Evolutionary conservation across 2,113 vertebrate species (phyloP).

Genomic region (Oxyruncus cristatus): DNA sequence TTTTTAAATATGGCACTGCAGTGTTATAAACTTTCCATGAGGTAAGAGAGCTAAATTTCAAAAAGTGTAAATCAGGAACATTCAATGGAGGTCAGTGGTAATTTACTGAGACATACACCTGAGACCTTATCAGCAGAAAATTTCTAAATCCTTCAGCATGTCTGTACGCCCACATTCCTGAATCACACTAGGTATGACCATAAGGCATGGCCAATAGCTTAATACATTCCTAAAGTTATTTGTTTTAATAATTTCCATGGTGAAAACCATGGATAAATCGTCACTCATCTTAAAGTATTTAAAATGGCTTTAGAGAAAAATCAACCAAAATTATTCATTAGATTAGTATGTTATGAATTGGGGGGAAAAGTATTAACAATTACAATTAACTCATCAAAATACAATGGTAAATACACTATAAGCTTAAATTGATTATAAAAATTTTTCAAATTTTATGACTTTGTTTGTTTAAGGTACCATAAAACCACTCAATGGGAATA

Average conservation of each 20-base stretch:
- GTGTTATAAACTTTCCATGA: neutral
- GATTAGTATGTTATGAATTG: neutral
- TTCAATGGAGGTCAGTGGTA: neutral
- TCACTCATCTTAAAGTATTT: neutral
- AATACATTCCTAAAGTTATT: neutral
- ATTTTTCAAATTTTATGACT: neutral
- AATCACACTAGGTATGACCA: neutral
- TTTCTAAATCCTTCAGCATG: neutral
- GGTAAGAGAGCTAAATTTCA: neutral
- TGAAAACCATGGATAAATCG: neutral
- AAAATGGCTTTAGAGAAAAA: neutral
- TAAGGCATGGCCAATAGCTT: neutral
- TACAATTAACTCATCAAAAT: neutral
- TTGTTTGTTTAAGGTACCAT: neutral
- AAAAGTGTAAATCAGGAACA: neutral
- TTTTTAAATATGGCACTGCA: neutral
- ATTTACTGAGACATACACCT: neutral
- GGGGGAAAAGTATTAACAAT: neutral
- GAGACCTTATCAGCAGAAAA: neutral
- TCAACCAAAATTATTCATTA: neutral
- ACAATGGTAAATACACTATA: neutral
- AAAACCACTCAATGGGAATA: neutral
- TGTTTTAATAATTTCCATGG: neutral
- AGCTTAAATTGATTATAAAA: neutral
- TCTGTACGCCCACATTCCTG: neutral